Evolutionary conservation across 2,888 invertebrate genomes (phyloP), one percentile per base, ranked within the genome.

Genomic region (Ptychoptera contaminata): DNA sequence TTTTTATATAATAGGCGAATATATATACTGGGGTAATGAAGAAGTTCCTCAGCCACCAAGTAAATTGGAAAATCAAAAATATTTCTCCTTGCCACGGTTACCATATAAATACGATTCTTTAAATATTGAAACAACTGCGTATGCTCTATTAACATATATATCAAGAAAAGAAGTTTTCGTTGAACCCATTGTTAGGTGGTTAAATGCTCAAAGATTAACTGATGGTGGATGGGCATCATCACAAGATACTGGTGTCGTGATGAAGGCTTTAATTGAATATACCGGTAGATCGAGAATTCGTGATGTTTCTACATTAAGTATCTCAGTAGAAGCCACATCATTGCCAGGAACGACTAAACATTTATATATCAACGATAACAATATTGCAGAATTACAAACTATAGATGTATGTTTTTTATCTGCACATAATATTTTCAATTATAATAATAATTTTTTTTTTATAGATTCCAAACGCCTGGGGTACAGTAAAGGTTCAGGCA

Each of bases 391-490:
- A 52, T 71, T 86, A 55, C 90, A 90, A 66, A 75, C 70, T 49
- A 74, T 91, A 46, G 80, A 87, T 55, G 84, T 83, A 55, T 55
- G 55, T 42, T n/a, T n/a, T n/a, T n/a, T n/a, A n/a, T 12, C 14
- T 12, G 3, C 8, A 32, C 32, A 12, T 41, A 38, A 14, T 35
- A 15, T 46, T 31, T 42, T 37, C 16, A 16, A 32, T 12, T 32
- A 29, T 45, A 45, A 10, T 12, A 40, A 29, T 32, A 41, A 30
- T 41, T 44, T 44, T 16, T 11, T 16, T 42, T 39, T 50, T 56
- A n/a, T 54, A 84, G 82, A 87, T 92, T 61, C 88, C 90, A 0
- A 78, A 83, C 56, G 92, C 92, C 39, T 94, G 88, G 85, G 94
- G 94, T 56, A 90, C 88, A 1, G 86, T 94, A 34, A 85, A 88